Evolutionary conservation across 2,113 vertebrate genomes (phyloP).

Genomic region (Chloebia gouldiae): DNA sequence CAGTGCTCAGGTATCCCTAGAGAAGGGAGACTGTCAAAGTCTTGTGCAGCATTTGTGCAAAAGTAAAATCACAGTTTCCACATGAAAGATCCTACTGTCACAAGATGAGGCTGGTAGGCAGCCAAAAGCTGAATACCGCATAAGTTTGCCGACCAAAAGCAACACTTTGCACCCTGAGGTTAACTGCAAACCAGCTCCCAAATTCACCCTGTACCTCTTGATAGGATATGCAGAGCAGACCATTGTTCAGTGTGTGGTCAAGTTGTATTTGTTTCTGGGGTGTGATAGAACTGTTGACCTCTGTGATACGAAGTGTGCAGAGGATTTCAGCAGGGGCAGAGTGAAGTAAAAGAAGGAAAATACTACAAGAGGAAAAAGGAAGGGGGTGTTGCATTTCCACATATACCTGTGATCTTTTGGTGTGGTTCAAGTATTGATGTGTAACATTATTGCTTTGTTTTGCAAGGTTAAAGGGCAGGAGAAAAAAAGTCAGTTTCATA

Average conservation of each 20-base stretch:
- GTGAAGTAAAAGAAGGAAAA: neutral
- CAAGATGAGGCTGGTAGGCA: neutral
- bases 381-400: constrained; percentile 30
- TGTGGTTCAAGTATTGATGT: neutral
- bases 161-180: neutral
- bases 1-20: neutral
- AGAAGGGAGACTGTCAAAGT: neutral
- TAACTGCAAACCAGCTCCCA: neutral
- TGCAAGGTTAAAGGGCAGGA: neutral
- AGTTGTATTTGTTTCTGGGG: neutral
- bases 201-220: neutral
- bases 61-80: neutral
- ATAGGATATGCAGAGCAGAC: neutral
- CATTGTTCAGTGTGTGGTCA: neutral
- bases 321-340: neutral
- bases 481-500: neutral
- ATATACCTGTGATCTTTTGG: neutral
- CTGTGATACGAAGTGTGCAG: neutral
- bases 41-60: neutral
- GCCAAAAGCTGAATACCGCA: neutral
- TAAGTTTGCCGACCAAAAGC: neutral
- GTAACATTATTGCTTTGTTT: constrained; percentile 13
- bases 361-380: constrained; percentile 2
- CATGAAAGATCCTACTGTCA: neutral
- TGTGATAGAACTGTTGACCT: neutral